Percentiles rank a stretch among this genome's conserved stretches.
phyloP scores from a whole-genome alignment of 2,797 vertebrate species.

The Peromyscus aztecus region DNA sequence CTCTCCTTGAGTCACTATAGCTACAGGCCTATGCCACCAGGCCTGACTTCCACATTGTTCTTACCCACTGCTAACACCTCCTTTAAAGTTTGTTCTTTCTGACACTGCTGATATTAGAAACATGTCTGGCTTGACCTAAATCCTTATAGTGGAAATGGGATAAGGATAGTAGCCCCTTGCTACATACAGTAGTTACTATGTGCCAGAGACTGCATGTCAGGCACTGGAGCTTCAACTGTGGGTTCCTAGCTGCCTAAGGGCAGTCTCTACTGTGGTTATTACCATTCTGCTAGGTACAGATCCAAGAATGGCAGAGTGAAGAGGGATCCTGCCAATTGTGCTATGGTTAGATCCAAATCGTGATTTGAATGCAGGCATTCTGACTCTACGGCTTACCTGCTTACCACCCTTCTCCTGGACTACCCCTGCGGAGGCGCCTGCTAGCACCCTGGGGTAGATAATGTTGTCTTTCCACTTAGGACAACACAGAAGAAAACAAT shows the following conservation, averaged over 20 bases:
- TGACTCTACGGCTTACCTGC: not conserved
- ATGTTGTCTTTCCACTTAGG: not conserved
- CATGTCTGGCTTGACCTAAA: not conserved
- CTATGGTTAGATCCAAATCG: not conserved
- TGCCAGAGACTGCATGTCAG: not conserved
- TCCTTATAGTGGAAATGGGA: not conserved
- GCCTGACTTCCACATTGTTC: not conserved
- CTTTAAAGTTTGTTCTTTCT: not conserved
- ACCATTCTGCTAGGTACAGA: not conserved
- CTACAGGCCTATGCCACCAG: not conserved
- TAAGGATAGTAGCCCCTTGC: not conserved
- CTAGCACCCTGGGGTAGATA: not conserved
- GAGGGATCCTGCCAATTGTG: not conserved
- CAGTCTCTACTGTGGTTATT: not conserved
- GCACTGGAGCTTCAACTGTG: not conserved
- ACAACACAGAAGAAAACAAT: slow-evolving; percentile 1
- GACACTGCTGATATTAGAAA: not conserved
- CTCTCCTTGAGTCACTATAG: not conserved
- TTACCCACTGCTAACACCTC: not conserved
- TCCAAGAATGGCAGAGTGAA: not conserved
- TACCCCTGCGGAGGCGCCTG: not conserved
- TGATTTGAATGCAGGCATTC: not conserved
- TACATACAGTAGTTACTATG: not conserved
- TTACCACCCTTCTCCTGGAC: not conserved
- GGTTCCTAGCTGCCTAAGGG: not conserved